Base-by-base conservation (phyloP, 1,140 invertebrate genomes). In the Zeugodacus cucurbitae region DNA sequence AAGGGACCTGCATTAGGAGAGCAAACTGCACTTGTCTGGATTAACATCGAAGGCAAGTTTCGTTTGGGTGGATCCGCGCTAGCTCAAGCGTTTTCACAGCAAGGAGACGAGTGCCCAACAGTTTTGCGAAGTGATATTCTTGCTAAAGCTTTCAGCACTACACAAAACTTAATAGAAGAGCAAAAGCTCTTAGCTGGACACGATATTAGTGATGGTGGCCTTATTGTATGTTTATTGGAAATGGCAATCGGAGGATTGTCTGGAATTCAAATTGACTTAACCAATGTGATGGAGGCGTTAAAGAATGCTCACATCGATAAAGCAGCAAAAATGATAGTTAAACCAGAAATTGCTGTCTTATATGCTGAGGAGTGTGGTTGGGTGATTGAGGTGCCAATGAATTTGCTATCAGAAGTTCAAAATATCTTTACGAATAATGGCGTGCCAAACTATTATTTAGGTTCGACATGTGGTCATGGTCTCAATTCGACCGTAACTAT, bases 161-260 rank as follows among this genome's bases (percentile, higher is more conserved):
- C 97, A 20, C 99, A 99, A 94, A 94, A 95, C 89, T 93, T 99
- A 44, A 95, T 99, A 22, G 94, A 95, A 94, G 96, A 96, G 74
- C 94, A 94, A 0, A 95, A 96, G 91, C 92, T 99, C 11, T 93
- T 97, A 22, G 95, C 98, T n/a, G 98, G 98, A 2, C 99, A 99
- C 93, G 99, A 99, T 94, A 95, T 99, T 1, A 99, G 98, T 93
- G 99, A 99, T 94, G 99, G 99, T 59, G 99, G 99, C 37, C 94
- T 99, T 6, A 94, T 99, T 48, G 97, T 97, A 0, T 98, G 97
- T 91, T 91, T 98, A 0, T 91, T 99, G 57, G 99, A 99, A 94
- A 99, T 99, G 98, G 96, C 97, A 48, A 98, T 99, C 92, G 98
- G 96, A 89, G 98, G 98, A 86, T 94, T 99, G 87, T 96, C 96